Conservation (phyloP, 2,113 vertebrate genomes). For the Sterrhoptilus dennistouni region DNA sequence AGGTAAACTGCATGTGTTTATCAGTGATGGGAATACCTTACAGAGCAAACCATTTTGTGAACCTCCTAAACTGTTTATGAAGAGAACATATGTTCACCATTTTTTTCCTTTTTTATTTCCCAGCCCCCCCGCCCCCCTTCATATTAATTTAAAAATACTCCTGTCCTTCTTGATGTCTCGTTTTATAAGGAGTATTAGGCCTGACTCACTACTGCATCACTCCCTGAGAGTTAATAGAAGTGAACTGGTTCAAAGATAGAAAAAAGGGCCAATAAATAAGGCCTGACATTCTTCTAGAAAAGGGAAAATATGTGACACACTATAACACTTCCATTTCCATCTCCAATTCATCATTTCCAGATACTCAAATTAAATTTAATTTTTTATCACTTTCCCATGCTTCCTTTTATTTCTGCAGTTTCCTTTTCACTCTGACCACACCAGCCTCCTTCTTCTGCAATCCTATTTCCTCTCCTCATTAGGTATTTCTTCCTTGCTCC, state of each 20-base stretch:
- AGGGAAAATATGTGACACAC: neutral
- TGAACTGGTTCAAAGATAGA: neutral
- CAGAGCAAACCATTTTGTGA: neutral
- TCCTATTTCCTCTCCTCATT: neutral
- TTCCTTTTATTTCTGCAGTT: neutral
- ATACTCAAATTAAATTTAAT: neutral
- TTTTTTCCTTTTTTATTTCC: neutral
- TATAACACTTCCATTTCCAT: neutral
- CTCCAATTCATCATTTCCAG: neutral
- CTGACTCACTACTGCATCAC: neutral
- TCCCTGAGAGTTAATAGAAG: neutral
- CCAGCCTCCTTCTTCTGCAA: neutral
- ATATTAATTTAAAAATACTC: neutral
- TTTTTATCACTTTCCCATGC: neutral
- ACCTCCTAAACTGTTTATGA: neutral
- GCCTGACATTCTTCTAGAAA: neutral
- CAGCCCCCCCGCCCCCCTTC: accelerated
- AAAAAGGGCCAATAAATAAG: neutral
- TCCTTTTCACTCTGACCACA: neutral
- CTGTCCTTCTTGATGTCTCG: neutral
- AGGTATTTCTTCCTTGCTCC: neutral
- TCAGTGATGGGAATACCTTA: neutral
- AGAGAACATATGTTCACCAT: neutral
- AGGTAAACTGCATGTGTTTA: neutral
- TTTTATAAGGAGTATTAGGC: neutral